phyloP scores from a whole-genome alignment of 2,113 vertebrate species.

The Microcebus ravelobensis region DNA sequence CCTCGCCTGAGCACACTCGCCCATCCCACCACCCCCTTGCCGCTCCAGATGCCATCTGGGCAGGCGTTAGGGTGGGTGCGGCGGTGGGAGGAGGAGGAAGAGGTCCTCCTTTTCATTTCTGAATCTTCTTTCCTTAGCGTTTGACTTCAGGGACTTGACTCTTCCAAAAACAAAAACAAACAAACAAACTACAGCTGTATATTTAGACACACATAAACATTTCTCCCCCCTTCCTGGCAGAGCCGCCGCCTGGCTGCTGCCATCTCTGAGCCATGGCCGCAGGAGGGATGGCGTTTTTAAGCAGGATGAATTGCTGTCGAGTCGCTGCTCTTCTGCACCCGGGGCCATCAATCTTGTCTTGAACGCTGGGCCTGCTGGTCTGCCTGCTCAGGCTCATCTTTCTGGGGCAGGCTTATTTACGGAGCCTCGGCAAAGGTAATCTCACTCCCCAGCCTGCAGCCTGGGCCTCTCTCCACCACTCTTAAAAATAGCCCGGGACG shows the following conservation, averaged over 20 bases:
- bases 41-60: not conserved
- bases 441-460: slow-evolving; percentile 59
- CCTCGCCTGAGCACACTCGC: not conserved
- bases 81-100: not conserved
- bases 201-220: not conserved
- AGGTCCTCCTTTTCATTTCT: not conserved
- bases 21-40: not conserved
- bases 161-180: not conserved
- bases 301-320: slow-evolving; percentile 65
- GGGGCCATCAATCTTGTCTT: slow-evolving; percentile 73
- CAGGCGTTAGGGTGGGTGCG: not conserved
- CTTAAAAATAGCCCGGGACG: slow-evolving; percentile 79
- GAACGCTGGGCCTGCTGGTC: slow-evolving; percentile 10
- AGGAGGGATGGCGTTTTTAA: slow-evolving; percentile 56
- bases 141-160: not conserved
- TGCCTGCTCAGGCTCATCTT: slow-evolving; percentile 70
- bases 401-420: slow-evolving; percentile 80
- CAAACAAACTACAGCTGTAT: not conserved
- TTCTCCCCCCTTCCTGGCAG: not conserved
- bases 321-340: slow-evolving; percentile 42
- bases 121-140: not conserved
- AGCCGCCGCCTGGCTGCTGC: not conserved
- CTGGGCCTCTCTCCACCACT: slow-evolving; percentile 56
- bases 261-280: not conserved
- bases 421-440: slow-evolving; percentile 71